Evolutionary conservation across 2,797 vertebrate species (phyloP), one percentile per base, ranked within the genome.

Genomic region (Pogonophryne albipinna): DNA sequence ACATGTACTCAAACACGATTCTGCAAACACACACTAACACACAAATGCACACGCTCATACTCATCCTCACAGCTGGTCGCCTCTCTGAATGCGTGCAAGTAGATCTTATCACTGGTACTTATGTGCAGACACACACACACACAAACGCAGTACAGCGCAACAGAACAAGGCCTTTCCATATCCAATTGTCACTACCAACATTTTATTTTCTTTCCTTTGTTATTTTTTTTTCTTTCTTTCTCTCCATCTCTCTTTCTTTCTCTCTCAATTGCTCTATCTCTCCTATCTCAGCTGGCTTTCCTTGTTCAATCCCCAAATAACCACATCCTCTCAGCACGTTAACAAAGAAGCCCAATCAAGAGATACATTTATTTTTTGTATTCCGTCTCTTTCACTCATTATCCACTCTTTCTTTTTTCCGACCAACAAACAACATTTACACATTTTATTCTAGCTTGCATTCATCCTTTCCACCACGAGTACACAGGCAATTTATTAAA

Each of bases 41-140:
- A 77, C 66, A 76, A 83, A 65, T 60, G 72, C 63, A 84, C 74
- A 82, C 66, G 42, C 69, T 84, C 71, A 59, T 80, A 67, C 83
- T 82, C 77, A 68, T 79, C 79, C 79, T 78, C 89, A 85, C 87
- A 88, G 81, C 80, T 91, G 85, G 73, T 75, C 65, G 44, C 31
- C 76, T 53, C 62, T 77, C 61, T 83, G 75, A 85, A 87, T 90
- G 60, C 51, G 66, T 87, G 74, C 82, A 79, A 90, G 88, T 87
- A 66, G 87, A 90, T 89, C 76, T 89, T 86, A 86, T 91, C 82
- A 60, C 71, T 76, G 58, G 57, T 69, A 74, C 79, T 67, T 74
- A 60, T 61, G 63, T 56, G 61, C 9, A 41, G 27, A 66, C 41
- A 66, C 55, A 74, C 58, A 82, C 56, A 65, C 49, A 58, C 6